Evolutionary conservation across 2,113 vertebrate species (phyloP).

Genomic region (Amia ocellicauda): DNA sequence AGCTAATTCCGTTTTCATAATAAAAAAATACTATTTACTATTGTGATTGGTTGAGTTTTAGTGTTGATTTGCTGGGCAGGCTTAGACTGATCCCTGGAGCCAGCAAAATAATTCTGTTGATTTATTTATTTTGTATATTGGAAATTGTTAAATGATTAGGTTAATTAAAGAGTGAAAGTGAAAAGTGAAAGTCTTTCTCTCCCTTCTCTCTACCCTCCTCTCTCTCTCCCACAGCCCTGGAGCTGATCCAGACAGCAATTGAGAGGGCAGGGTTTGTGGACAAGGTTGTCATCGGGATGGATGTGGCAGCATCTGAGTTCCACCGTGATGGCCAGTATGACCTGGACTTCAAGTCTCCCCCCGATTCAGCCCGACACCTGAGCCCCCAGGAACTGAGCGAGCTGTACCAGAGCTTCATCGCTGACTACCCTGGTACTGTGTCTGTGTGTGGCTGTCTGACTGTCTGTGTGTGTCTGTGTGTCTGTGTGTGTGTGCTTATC

Average conservation of each 20-base stretch:
- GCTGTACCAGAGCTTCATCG: conserved; percentile 89
- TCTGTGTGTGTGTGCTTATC: no score
- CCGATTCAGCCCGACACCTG: conserved; percentile 82
- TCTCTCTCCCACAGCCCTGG: conserved; percentile 65
- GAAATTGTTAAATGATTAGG: no score
- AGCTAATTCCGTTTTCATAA: no score
- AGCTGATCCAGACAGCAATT: conserved; percentile 87
- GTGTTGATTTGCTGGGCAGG: no score
- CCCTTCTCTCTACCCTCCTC: background rate
- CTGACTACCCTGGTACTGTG: conserved; percentile 81
- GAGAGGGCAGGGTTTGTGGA: conserved; percentile 87
- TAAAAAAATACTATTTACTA: no score
- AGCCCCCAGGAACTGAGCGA: conserved; percentile 76
- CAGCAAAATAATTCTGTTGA: no score
- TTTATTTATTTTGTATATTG: no score
- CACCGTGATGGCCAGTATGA: conserved; percentile 85
- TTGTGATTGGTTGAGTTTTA: no score
- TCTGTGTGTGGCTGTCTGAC: background rate
- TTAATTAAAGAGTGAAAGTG: no score
- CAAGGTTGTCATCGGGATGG: conserved; percentile 93
- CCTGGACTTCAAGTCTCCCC: conserved; percentile 88
- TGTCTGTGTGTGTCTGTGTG: background rate
- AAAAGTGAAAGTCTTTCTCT: background rate
- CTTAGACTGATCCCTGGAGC: no score
- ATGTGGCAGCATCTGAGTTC: conserved; percentile 88